These are phyloP conservation scores for Lepidochrysops patricia DNA, from an alignment of 2,888 invertebrate species.

Conservation along the genomic window DNA sequence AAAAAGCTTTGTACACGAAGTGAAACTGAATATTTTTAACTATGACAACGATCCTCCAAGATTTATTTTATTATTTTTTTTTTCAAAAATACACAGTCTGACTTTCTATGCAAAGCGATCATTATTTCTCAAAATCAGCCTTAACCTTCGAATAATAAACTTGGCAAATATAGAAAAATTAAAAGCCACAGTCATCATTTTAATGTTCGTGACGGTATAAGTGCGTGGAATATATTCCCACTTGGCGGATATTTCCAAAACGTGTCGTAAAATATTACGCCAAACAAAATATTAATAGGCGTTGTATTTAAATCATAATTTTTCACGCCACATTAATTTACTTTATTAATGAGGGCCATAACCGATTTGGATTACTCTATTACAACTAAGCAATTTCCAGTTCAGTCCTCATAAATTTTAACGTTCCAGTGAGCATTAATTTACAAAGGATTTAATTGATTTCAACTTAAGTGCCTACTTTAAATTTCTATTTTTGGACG, in stretches of 20 bases:
- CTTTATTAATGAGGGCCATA: not conserved
- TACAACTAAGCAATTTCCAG: conserved; percentile 4
- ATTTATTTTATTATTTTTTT: too few relatives aligned
- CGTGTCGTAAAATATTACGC: not conserved
- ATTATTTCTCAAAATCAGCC: too few relatives aligned
- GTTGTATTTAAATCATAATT: not conserved
- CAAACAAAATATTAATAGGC: not conserved
- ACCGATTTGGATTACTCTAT: not conserved
- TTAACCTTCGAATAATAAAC: too few relatives aligned
- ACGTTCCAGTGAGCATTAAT: conserved; percentile 1
- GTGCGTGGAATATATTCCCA: not conserved
- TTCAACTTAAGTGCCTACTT: not conserved
- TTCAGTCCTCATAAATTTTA: conserved; percentile 1
- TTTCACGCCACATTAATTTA: conserved; percentile 10
- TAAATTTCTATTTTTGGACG: not conserved
- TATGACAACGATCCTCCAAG: too few relatives aligned
- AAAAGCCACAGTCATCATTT: not conserved
- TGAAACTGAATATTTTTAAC: not conserved
- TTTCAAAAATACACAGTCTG: too few relatives aligned
- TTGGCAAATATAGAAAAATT: not conserved
- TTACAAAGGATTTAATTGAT: conserved; percentile 6
- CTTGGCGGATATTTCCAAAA: not conserved
- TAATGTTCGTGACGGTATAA: not conserved
- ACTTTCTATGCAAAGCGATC: too few relatives aligned
- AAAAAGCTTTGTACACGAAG: too few relatives aligned